Conservation (phyloP, 2,113 vertebrate species). For the Dipodomys stephensi region DNA sequence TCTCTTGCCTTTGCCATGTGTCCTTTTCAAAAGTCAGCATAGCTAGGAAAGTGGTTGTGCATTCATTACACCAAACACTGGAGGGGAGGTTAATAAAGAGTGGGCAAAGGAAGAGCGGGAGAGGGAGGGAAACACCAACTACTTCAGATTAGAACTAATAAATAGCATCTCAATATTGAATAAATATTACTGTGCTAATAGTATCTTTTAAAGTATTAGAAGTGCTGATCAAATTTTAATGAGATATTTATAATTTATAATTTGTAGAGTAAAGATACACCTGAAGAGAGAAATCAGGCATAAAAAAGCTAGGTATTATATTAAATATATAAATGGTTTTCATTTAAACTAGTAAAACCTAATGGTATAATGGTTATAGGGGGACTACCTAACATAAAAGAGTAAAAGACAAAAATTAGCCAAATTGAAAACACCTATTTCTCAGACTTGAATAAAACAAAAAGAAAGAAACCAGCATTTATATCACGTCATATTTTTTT, state of each 20-base stretch:
- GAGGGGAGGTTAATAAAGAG: neutral
- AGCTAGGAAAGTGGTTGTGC: neutral
- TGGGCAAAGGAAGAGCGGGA: neutral
- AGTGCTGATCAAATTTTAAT: constrained; percentile 16
- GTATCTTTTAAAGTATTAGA: constrained; percentile 11
- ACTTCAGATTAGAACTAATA: constrained; percentile 28
- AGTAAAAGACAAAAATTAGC: constrained; percentile 7
- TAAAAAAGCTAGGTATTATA: constrained; percentile 1
- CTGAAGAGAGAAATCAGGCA: neutral
- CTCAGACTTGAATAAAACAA: neutral
- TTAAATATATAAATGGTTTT: neutral
- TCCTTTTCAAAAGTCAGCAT: neutral
- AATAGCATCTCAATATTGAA: neutral
- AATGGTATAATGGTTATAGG: neutral
- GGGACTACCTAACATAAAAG: constrained; percentile 1
- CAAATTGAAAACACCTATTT: neutral
- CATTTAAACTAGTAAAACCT: constrained; percentile 23
- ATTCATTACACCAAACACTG: neutral
- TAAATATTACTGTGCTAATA: neutral
- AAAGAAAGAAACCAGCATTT: neutral
- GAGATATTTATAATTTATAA: constrained; percentile 1
- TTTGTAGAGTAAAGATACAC: neutral
- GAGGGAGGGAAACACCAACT: neutral
- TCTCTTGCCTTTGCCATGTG: neutral
- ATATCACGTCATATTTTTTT: neutral